Evolutionary conservation across 2,888 invertebrate genomes (phyloP).

Genomic region (Sceliomorpha sp.): DNA sequence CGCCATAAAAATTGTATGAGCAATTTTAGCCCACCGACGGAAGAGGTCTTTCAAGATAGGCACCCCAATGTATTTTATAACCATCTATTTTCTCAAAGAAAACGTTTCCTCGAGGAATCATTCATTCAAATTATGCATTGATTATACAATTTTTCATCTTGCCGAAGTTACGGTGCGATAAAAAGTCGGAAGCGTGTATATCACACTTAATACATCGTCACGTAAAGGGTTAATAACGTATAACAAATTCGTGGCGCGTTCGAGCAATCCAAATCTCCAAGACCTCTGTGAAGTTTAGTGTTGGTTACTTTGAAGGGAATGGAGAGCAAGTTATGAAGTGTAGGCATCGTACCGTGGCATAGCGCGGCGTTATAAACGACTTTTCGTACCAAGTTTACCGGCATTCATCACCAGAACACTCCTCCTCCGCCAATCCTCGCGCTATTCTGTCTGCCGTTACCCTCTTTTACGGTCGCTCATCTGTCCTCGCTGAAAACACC

Average conservation of each 20-base stretch:
- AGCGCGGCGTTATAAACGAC: constrained; percentile 77
- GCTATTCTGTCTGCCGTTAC: constrained; percentile 16
- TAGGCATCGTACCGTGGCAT: constrained; percentile 70
- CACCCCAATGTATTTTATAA: no score
- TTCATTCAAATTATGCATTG: no score
- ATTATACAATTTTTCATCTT: no score
- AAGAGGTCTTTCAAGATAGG: no score
- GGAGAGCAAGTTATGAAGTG: constrained; percentile 76
- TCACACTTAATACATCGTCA: constrained; percentile 6
- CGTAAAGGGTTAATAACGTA: constrained; percentile 35
- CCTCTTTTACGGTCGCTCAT: constrained; percentile 24
- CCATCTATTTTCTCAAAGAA: no score
- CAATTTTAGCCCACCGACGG: no score
- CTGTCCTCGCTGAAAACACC: constrained; percentile 20
- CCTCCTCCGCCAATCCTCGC: constrained; percentile 53
- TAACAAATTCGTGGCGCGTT: constrained; percentile 49
- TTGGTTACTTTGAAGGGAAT: constrained; percentile 52
- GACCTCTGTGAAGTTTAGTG: constrained; percentile 50
- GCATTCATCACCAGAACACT: constrained; percentile 76
- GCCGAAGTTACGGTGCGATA: no score
- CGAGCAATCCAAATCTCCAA: constrained; percentile 45
- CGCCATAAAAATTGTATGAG: no score
- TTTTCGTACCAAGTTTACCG: constrained; percentile 76
- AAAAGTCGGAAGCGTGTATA: no score
- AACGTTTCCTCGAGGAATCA: no score